These are phyloP conservation scores for Sesamia nonagrioides DNA, from an alignment of 1,140 invertebrate species.

Conservation along the genomic window DNA sequence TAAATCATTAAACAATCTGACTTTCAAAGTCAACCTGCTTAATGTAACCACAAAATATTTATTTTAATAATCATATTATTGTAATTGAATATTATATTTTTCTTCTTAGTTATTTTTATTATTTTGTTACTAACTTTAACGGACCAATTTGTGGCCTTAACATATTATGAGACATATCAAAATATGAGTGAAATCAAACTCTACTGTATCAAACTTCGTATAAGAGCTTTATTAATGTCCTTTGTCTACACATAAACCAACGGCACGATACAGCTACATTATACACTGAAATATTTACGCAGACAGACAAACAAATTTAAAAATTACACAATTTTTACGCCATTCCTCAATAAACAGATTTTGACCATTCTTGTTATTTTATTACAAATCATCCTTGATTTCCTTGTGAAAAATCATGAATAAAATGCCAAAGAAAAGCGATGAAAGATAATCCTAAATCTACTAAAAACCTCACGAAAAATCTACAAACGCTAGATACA, in stretches of 20 bases:
- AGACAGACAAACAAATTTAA: constrained; percentile 43
- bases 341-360: constrained; percentile 71
- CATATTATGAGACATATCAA: constrained; percentile 46
- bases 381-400: constrained; percentile 18
- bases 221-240: constrained; percentile 49
- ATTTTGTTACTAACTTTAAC: constrained; percentile 50
- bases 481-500: background rate
- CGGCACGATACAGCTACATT: constrained; percentile 44
- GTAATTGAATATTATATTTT: constrained; percentile 33
- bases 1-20: constrained; percentile 9
- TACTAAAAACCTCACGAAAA: background rate
- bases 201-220: constrained; percentile 42
- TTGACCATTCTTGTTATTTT: constrained; percentile 43
- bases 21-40: constrained; percentile 4
- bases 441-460: background rate
- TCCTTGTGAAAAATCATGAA: background rate
- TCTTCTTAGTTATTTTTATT: constrained; percentile 47
- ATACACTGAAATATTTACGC: constrained; percentile 46
- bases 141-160: constrained; percentile 60
- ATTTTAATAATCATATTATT: constrained; percentile 34
- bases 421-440: background rate
- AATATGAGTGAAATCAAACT: constrained; percentile 41
- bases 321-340: constrained; percentile 56
- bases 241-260: constrained; percentile 42
- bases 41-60: constrained; percentile 30